A percentile compares a stretch with the other conserved stretches of the same genome.
Conservation (phyloP, 2,113 vertebrate genomes). For the Gymnobelideus leadbeateri region DNA sequence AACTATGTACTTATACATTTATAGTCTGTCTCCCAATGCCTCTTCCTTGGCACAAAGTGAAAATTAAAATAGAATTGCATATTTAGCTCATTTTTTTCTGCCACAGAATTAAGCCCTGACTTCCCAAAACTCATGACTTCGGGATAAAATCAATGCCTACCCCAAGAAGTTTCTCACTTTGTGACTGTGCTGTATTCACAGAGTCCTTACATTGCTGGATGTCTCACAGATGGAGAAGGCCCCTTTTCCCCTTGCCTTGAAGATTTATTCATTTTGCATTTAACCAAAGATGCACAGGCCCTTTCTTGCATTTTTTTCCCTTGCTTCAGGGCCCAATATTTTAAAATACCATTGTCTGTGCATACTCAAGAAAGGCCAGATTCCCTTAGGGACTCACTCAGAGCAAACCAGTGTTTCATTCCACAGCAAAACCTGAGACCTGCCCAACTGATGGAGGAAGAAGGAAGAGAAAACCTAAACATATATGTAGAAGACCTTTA, state of each 20-base stretch:
- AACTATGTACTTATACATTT: slow-evolving; percentile 70
- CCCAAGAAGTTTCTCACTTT: slow-evolving; percentile 42
- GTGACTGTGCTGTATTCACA: background rate
- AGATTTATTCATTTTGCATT: background rate
- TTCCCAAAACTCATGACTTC: slow-evolving; percentile 73
- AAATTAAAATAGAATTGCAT: slow-evolving; percentile 80
- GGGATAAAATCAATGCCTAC: slow-evolving; percentile 54
- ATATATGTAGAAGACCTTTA: background rate
- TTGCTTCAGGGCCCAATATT: slow-evolving; percentile 1
- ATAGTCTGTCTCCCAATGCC: slow-evolving; percentile 73
- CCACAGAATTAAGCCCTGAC: slow-evolving; percentile 69
- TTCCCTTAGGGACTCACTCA: background rate
- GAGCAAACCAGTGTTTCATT: slow-evolving; percentile 44
- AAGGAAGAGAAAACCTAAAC: slow-evolving; percentile 27
- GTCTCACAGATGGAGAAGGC: background rate
- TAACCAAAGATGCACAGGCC: background rate
- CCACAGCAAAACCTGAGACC: slow-evolving; percentile 49
- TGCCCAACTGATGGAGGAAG: slow-evolving; percentile 3
- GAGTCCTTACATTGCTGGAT: background rate
- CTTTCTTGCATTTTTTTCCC: background rate
- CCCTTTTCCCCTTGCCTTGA: background rate
- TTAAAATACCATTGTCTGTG: slow-evolving; percentile 44
- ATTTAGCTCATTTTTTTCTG: slow-evolving; percentile 74
- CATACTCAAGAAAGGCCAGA: slow-evolving; percentile 27
- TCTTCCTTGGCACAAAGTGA: slow-evolving; percentile 73